Evolutionary conservation across 2,797 vertebrate species (phyloP).

Genomic region (Mallotus villosus): DNA sequence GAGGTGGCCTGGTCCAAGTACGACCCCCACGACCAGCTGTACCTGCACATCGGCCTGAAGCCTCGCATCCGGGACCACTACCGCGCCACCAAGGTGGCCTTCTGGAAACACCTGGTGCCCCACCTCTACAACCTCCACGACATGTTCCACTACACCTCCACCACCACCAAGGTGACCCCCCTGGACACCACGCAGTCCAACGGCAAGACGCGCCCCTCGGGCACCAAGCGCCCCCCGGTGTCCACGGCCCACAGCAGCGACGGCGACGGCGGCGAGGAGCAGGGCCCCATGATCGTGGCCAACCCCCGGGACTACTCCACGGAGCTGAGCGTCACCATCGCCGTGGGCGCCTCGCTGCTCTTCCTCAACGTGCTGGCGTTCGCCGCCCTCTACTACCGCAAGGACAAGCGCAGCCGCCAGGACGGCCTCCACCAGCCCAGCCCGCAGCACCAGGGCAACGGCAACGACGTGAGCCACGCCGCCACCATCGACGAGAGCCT

Average conservation of each 20-base stretch:
- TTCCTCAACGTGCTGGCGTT: slow-evolving; percentile 89
- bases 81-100: slow-evolving; percentile 88
- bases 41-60: slow-evolving; percentile 88
- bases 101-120: slow-evolving; percentile 89
- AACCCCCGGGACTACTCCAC: slow-evolving; percentile 89
- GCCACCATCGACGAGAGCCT: slow-evolving; percentile 83
- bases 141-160: slow-evolving; percentile 90
- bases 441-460: slow-evolving; percentile 76
- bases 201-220: slow-evolving; percentile 73
- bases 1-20: slow-evolving; percentile 91
- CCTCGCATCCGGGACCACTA: slow-evolving; percentile 87
- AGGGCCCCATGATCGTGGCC: slow-evolving; percentile 81
- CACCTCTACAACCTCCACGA: slow-evolving; percentile 90
- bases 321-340: slow-evolving; percentile 86
- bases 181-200: slow-evolving; percentile 82
- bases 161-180: slow-evolving; percentile 86
- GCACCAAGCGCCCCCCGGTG: slow-evolving; percentile 79
- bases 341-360: slow-evolving; percentile 85
- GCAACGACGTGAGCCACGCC: slow-evolving; percentile 82
- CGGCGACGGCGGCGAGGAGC: slow-evolving; percentile 75
- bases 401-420: slow-evolving; percentile 84
- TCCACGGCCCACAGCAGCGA: slow-evolving; percentile 81
- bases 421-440: slow-evolving; percentile 81
- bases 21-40: slow-evolving; percentile 86
- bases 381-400: slow-evolving; percentile 87